Conservation (phyloP, 1,140 invertebrate species). For the Armadillidium nasatum region DNA sequence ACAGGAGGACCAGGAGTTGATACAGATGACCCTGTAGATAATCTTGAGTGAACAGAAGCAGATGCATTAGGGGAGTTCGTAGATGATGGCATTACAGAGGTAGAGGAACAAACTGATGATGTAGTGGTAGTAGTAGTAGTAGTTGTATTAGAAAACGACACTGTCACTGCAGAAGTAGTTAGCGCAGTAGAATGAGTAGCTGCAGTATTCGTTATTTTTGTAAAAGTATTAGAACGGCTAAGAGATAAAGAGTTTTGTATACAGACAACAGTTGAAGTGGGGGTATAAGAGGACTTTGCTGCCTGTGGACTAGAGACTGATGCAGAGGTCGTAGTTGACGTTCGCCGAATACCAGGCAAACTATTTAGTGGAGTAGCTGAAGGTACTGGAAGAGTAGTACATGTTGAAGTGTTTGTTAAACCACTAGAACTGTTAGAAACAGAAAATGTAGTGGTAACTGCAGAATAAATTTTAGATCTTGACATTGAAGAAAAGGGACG, state of each 20-base stretch:
- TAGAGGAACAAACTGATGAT: background rate
- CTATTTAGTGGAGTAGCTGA: conserved; percentile 29
- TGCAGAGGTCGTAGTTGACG: background rate
- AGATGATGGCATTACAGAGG: conserved; percentile 24
- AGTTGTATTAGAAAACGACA: background rate
- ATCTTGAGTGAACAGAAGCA: background rate
- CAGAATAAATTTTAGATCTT: background rate
- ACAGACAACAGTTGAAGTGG: background rate
- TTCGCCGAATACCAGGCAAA: conserved; percentile 21
- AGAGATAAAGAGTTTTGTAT: background rate
- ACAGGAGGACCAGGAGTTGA: background rate
- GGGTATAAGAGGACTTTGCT: background rate
- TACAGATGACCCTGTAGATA: background rate
- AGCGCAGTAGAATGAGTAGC: background rate
- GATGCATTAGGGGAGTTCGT: conserved; percentile 27
- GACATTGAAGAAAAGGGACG: conserved; percentile 49
- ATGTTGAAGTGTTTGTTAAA: background rate
- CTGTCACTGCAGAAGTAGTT: background rate
- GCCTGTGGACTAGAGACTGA: background rate
- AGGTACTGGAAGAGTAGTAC: conserved; percentile 25
- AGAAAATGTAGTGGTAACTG: background rate
- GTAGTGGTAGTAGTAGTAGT: background rate
- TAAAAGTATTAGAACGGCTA: background rate
- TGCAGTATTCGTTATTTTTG: background rate
- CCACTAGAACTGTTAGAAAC: background rate